Conservation (phyloP, 2,888 invertebrate genomes). For the Philhelius pedissequus region DNA sequence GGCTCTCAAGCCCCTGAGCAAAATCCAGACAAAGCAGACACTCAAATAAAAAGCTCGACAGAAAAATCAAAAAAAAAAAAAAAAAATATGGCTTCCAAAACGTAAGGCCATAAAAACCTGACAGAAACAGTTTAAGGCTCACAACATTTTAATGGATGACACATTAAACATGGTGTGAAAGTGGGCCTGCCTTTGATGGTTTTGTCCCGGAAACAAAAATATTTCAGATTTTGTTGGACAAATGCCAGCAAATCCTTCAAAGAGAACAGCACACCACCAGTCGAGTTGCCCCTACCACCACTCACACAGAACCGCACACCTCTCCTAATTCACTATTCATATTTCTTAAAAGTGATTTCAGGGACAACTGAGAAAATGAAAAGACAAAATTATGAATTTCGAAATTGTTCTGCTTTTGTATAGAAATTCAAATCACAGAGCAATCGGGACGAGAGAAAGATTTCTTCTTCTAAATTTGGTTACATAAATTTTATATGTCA, state of each 20-base stretch:
- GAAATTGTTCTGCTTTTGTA: constrained; percentile 27
- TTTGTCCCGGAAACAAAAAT: constrained; percentile 44
- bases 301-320: background rate
- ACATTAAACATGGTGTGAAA: constrained; percentile 65
- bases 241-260: constrained; percentile 63
- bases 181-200: constrained; percentile 63
- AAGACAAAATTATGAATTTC: constrained; percentile 57
- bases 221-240: constrained; percentile 58
- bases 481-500: constrained; percentile 23
- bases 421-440: constrained; percentile 16
- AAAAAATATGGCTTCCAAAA: background rate
- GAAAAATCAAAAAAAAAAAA: background rate
- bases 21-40: background rate
- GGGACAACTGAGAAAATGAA: constrained; percentile 34
- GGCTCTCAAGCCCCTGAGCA: background rate
- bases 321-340: constrained; percentile 49
- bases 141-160: constrained; percentile 67
- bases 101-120: constrained; percentile 51
- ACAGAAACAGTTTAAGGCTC: constrained; percentile 65
- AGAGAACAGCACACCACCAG: too few species aligned
- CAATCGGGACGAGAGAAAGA: background rate
- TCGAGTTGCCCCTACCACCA: too few species aligned
- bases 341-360: constrained; percentile 51
- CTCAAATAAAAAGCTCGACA: background rate
- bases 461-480: constrained; percentile 28